Percentiles rank a stretch among this genome's conserved stretches.
phyloP scores from a whole-genome alignment of 2,888 invertebrate genomes.

The Campoletis raptor region DNA sequence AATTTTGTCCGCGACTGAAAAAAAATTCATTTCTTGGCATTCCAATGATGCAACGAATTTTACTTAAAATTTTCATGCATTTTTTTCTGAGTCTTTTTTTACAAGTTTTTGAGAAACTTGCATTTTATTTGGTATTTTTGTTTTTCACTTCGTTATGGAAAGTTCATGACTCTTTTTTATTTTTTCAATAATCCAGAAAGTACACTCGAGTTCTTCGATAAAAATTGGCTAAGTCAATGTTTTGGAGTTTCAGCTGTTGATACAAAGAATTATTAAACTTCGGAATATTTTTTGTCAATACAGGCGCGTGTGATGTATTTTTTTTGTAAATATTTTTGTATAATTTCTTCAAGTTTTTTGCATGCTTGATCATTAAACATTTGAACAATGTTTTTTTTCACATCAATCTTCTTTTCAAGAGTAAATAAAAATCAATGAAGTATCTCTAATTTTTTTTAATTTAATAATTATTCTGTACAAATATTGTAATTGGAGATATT shows the following conservation, averaged over 20 bases:
- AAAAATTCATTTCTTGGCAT: background rate
- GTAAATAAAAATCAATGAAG: background rate
- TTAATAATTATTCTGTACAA: background rate
- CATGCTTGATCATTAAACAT: background rate
- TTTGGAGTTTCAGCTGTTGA: background rate
- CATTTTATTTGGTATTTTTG: background rate
- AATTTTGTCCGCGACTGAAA: background rate
- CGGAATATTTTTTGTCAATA: background rate
- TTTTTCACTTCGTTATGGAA: background rate
- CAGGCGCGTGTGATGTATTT: background rate
- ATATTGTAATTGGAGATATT: no score
- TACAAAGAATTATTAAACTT: background rate
- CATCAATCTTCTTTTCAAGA: background rate
- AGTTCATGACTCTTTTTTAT: background rate
- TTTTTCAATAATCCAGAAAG: no score
- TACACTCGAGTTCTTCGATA: background rate
- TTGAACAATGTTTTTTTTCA: background rate
- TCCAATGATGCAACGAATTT: background rate
- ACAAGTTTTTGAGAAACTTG: background rate
- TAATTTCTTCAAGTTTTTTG: background rate
- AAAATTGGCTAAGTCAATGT: background rate
- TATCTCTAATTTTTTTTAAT: background rate
- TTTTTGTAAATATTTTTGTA: background rate
- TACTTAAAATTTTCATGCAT: background rate
- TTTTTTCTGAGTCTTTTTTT: background rate